Percentiles rank a stretch among this genome's conserved stretches.
These are phyloP conservation scores for Cynocephalus volans DNA, from an alignment of 2,113 vertebrate genomes.

Conservation along the genomic window DNA sequence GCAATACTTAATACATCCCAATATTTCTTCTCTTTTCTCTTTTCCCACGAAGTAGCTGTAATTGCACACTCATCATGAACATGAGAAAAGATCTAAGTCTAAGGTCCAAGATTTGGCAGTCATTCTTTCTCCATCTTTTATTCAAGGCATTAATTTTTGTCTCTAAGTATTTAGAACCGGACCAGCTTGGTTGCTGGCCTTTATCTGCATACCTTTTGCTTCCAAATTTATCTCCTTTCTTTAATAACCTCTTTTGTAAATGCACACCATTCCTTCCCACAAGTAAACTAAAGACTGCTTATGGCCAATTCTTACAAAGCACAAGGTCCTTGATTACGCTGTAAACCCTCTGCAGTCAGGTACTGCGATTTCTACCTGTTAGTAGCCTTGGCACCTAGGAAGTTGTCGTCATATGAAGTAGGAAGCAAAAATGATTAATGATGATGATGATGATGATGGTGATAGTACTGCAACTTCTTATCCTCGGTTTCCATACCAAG, in stretches of 20 bases:
- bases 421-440: neutral
- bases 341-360: neutral
- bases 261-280: neutral
- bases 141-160: neutral
- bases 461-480: neutral
- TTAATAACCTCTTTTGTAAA: conserved; percentile 5
- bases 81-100: neutral
- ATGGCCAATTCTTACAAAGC: neutral
- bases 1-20: neutral
- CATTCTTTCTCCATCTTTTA: conserved; percentile 7
- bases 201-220: neutral
- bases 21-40: conserved; percentile 30
- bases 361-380: neutral
- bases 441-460: neutral
- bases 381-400: neutral
- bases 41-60: neutral
- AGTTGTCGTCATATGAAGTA: neutral
- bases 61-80: neutral
- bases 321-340: neutral
- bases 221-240: conserved; percentile 46
- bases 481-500: neutral
- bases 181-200: neutral
- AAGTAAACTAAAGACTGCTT: neutral
- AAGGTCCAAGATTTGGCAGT: neutral
- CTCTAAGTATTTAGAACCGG: neutral